Percentiles rank a stretch among this genome's conserved stretches.
Evolutionary conservation across 2,797 vertebrate genomes (phyloP).

Genomic region (Enteromius radiatus): DNA sequence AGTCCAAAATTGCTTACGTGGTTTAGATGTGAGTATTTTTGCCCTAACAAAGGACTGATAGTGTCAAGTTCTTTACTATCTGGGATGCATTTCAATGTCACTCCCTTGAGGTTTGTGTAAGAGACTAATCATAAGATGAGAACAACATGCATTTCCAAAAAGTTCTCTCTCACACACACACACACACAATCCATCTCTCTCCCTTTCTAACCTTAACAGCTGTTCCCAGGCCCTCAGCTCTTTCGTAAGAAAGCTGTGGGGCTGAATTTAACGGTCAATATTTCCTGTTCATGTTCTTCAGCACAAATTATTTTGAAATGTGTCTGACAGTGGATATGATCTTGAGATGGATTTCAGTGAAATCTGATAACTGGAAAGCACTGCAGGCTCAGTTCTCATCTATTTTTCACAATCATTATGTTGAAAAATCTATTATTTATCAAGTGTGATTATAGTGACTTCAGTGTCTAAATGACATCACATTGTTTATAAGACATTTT

Average conservation of each 20-base stretch:
- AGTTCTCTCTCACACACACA: neutral
- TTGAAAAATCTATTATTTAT: neutral
- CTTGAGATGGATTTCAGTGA: neutral
- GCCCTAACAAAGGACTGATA: neutral
- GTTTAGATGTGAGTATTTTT: slow-evolving; percentile 21
- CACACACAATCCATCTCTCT: neutral
- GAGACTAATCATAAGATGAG: slow-evolving; percentile 19
- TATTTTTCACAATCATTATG: neutral
- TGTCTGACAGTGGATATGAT: neutral
- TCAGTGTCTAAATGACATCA: neutral
- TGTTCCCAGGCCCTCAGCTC: slow-evolving; percentile 54
- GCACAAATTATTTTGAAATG: slow-evolving; percentile 26
- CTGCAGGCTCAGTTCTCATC: neutral
- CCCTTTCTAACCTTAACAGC: slow-evolving; percentile 33
- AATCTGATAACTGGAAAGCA: neutral
- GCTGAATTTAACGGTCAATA: slow-evolving; percentile 10
- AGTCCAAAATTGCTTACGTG: neutral
- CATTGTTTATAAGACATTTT: neutral
- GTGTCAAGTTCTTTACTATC: slow-evolving; percentile 11
- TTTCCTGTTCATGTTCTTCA: slow-evolving; percentile 38
- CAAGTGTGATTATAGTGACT: neutral
- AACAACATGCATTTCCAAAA: slow-evolving; percentile 13
- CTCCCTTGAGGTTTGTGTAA: slow-evolving; percentile 33
- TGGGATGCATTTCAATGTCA: slow-evolving; percentile 20
- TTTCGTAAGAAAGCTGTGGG: slow-evolving; percentile 26